Base-by-base conservation (phyloP, 2,888 invertebrate species). In the Celastrina argiolus region DNA sequence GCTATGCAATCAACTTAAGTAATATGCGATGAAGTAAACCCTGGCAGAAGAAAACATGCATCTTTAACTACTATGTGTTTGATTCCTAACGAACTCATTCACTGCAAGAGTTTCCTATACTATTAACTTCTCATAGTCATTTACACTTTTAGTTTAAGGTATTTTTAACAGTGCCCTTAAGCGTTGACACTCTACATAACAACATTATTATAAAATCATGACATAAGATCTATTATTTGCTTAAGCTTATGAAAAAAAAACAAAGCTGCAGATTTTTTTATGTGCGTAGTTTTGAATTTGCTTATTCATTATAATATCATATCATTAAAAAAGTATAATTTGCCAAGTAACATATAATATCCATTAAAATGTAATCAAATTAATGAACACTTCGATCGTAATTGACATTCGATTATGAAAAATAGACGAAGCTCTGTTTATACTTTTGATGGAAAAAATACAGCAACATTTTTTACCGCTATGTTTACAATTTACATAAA, bases 1-100 rank as follows among this genome's bases (percentile, higher is more conserved):
- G 82, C 81, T 81, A 85, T 85, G 84, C 84, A 83, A 81, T 78
- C 66, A 80, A 79, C 79, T 79, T 79, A 66, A 63, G 61, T 68
- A 36, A 56, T 22, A 63, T 42, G 14, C 34, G 45, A 51, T 56
- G 34, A 64, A 31, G 42, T 18, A 45, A 64, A 31, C 31, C 51
- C 31, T 10, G 34, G 34, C 3, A 14, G 12, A 45, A 18, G 18
- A 45, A 45, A 45, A 18, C 8, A 8, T 45, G 45, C 8, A 31
- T 31, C 31, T 8, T 16, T 45, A 18, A 45, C 10, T 45, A n/a
- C 28, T 31, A 31, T 7, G 36, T 36, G 12, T 36, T 45, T 8
- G 45, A 18, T 45, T n/a, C n/a, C n/a, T n/a, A n/a, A n/a, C n/a
- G n/a, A n/a, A n/a, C n/a, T n/a, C n/a, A n/a, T n/a, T n/a, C n/a